These are phyloP conservation scores for Lochmaea crataegi DNA, from an alignment of 2,888 invertebrate genomes.

Conservation along the genomic window DNA sequence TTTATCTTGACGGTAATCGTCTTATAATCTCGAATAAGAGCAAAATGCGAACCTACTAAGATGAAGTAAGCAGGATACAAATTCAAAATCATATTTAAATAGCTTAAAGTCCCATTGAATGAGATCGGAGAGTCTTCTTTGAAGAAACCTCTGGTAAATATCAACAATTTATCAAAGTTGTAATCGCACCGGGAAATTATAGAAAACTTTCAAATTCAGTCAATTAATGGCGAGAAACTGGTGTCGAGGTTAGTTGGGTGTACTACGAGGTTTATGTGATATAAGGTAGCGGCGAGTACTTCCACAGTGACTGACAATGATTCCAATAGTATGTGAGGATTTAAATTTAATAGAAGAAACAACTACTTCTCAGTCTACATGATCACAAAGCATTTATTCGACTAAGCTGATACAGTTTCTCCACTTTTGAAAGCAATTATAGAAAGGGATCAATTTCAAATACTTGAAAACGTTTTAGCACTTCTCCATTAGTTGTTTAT, in stretches of 20 bases:
- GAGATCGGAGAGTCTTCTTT: neutral
- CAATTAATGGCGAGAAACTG: constrained; percentile 25
- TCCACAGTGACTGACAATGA: too few relatives aligned
- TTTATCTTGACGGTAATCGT: neutral
- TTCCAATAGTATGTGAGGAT: too few relatives aligned
- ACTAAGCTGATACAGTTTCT: too few relatives aligned
- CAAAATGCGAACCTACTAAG: neutral
- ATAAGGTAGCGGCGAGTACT: neutral
- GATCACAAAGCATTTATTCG: too few relatives aligned
- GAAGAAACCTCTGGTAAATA: constrained; percentile 35
- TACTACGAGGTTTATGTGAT: neutral
- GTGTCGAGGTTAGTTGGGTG: neutral
- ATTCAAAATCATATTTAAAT: constrained; percentile 10
- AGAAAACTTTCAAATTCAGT: constrained; percentile 19
- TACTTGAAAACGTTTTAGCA: too few relatives aligned
- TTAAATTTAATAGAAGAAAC: too few relatives aligned
- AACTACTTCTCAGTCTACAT: too few relatives aligned
- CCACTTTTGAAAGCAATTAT: too few relatives aligned
- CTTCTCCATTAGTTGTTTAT: too few relatives aligned
- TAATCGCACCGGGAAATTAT: constrained; percentile 14
- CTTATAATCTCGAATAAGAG: neutral
- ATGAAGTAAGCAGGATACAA: neutral
- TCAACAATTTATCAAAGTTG: constrained; percentile 45
- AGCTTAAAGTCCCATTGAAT: neutral
- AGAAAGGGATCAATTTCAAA: too few relatives aligned